Evolutionary conservation across 2,797 vertebrate species (phyloP).

Genomic region (Gouania willdenowi): DNA sequence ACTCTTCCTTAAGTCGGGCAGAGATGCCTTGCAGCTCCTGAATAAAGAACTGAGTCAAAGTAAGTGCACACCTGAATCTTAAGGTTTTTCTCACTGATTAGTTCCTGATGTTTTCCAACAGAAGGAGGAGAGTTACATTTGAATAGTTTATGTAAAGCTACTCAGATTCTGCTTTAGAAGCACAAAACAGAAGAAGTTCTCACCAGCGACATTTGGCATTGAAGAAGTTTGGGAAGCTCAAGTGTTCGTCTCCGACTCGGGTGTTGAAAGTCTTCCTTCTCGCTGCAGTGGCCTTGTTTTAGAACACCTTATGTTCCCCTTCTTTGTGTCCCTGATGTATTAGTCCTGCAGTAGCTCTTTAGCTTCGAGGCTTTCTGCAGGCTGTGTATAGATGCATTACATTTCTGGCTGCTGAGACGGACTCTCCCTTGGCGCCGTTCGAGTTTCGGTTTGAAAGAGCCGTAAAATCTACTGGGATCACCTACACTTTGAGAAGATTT

Average conservation of each 20-base stretch:
- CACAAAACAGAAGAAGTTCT: neutral
- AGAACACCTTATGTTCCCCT: no score
- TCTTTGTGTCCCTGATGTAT: neutral
- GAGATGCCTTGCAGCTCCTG: neutral
- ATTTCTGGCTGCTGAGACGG: no score
- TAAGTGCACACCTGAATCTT: slow-evolving; percentile 3
- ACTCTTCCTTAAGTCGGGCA: neutral
- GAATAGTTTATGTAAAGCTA: neutral
- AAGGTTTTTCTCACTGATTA: slow-evolving; percentile 17
- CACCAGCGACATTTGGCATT: neutral
- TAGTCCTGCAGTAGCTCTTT: no score
- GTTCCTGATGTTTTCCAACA: slow-evolving; percentile 3
- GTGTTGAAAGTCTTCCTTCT: neutral
- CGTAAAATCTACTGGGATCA: no score
- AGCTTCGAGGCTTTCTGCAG: no score
- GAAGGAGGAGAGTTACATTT: neutral
- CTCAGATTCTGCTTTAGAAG: slow-evolving; percentile 1
- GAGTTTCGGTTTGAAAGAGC: no score
- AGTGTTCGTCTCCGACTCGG: neutral
- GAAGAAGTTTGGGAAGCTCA: neutral
- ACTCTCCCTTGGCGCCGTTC: no score
- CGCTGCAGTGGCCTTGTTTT: neutral
- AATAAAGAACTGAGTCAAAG: neutral
- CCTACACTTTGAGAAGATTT: no score
- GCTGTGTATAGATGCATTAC: no score